Base-by-base conservation (phyloP, 2,797 vertebrate species). In the Holocentrus rufus region DNA sequence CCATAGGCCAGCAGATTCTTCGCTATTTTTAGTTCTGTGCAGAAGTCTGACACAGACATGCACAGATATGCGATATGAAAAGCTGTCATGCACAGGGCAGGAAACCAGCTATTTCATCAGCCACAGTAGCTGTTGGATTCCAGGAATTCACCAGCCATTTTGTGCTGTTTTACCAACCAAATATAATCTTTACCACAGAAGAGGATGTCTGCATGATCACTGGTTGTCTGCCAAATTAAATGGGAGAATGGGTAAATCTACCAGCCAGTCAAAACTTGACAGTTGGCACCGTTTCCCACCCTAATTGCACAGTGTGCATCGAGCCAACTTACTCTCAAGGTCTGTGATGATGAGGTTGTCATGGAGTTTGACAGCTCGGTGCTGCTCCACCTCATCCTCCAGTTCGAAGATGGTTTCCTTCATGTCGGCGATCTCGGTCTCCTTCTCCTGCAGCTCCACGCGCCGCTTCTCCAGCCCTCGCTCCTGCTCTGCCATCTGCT, bases 321-420 rank as follows among this genome's bases (percentile, higher is more conserved):
- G 23, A 11, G 17, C 39, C n/a, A 2, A 93, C 97, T 96, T 85
- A 99, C 98, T 98, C 88, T 98, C 96, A 0, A 99, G 87, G 80
- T 98, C 98, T 0, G 96, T 96, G 86, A 99, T 96, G 72, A 98
- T 96, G 82, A 99, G 96, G 88, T 99, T 98, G 92, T 99, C 97
- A 0, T 99, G 98, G 39, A 99, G 96, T 70, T 99, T 99, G 36
- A 98, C 95, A 5, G 97, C 97, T 61, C 97, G 93, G 74, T 99
- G 97, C 87, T 99, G 97, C 69, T 99, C 97, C 31, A 99, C 97
- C 89, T 99, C 97, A 31, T 99, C 98, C 88, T 99, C 98, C 84
- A 98, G 84, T 85, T 99, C 98, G 80, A 98, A 99, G 89, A 99
- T 98, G 11, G 96, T 98, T 85, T 99, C 97, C 80, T 99, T 99